Evolutionary conservation across 2,113 vertebrate species (phyloP).

Genomic region (Rutilus rutilus): DNA sequence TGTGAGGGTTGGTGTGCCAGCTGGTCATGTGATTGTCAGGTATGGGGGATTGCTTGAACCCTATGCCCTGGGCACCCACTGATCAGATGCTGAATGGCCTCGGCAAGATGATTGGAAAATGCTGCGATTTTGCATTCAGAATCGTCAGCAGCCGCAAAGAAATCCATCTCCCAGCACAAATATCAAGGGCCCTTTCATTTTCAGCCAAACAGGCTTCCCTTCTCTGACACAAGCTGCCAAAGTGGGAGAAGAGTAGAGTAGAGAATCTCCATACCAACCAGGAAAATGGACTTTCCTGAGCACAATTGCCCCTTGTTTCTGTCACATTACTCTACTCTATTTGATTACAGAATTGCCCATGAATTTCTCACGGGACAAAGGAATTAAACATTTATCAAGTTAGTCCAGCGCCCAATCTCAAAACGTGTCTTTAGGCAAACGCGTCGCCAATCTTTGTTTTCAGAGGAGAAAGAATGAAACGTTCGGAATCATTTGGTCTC

Average conservation of each 20-base stretch:
- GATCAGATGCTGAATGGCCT: conserved; percentile 50
- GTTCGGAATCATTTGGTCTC: not conserved
- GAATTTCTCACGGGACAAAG: conserved; percentile 16
- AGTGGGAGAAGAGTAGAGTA: conserved; percentile 8
- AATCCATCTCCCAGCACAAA: conserved; percentile 62
- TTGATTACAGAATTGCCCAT: conserved; percentile 34
- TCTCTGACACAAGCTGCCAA: conserved; percentile 42
- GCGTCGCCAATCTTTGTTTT: not conserved
- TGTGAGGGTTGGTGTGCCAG: conserved; percentile 41
- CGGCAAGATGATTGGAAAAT: conserved; percentile 53
- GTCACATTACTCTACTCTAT: conserved; percentile 21
- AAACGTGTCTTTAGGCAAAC: not conserved
- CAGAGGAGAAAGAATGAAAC: not conserved
- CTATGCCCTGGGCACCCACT: conserved; percentile 36
- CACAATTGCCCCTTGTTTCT: conserved; percentile 3
- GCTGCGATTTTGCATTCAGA: conserved; percentile 33
- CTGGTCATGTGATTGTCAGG: conserved; percentile 56
- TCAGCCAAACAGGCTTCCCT: conserved; percentile 42
- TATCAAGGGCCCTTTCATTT: conserved; percentile 62
- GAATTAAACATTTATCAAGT: conserved; percentile 51
- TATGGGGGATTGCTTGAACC: conserved; percentile 35
- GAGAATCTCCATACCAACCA: conserved; percentile 15
- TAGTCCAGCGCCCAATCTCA: conserved; percentile 35
- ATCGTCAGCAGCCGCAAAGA: conserved; percentile 14
- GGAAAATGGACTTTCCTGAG: conserved; percentile 16